Evolutionary conservation across 2,113 vertebrate species (phyloP).

Genomic region (Pampusana beccarii): DNA sequence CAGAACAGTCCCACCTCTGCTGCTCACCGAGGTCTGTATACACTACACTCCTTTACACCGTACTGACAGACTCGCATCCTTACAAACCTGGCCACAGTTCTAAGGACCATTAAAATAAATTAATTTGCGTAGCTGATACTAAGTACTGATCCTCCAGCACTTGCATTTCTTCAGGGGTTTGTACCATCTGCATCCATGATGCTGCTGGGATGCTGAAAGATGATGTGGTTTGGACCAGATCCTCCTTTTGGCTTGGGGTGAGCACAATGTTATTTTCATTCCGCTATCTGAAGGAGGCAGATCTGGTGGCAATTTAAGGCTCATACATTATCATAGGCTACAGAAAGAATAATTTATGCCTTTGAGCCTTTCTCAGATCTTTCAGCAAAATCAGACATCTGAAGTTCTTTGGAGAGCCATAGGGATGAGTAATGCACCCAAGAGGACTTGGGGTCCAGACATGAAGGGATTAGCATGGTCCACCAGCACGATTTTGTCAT

Average conservation of each 20-base stretch:
- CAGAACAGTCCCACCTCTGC: not conserved
- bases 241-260: not conserved
- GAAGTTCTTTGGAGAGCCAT: constrained; percentile 40
- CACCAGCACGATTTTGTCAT: not conserved
- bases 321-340: constrained; percentile 63
- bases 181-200: not conserved
- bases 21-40: not conserved
- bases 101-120: not conserved
- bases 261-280: constrained; percentile 8
- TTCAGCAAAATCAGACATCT: constrained; percentile 63
- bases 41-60: not conserved
- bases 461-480: not conserved
- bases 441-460: not conserved
- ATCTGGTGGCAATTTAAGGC: constrained; percentile 56
- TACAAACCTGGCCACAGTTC: not conserved
- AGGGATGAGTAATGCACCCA: constrained; percentile 29
- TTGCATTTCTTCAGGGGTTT: not conserved
- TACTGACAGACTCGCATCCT: not conserved
- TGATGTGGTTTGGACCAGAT: not conserved
- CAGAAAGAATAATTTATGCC: constrained; percentile 68
- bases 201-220: not conserved
- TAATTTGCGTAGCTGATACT: not conserved
- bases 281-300: constrained; percentile 23
- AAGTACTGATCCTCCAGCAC: not conserved
- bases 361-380: constrained; percentile 65